Conservation (phyloP, 2,113 vertebrate species). For the Hyperoodon ampullatus region DNA sequence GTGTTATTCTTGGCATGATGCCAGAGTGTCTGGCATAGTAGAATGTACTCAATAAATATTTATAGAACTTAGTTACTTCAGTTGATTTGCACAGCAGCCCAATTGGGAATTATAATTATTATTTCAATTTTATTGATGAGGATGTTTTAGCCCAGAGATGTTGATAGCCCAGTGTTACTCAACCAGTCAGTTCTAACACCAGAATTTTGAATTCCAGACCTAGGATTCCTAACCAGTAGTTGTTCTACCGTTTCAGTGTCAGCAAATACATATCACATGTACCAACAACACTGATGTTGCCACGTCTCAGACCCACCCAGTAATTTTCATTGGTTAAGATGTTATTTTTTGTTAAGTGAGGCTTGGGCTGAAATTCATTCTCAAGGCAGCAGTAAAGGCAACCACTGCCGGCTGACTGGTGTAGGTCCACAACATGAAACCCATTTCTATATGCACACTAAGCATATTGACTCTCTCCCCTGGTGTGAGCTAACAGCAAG, state of each 20-base stretch:
- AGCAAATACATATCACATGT: background rate
- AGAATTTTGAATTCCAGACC: background rate
- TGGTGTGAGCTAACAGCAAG: background rate
- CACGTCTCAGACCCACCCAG: background rate
- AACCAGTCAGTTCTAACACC: background rate
- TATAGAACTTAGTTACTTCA: constrained; percentile 36
- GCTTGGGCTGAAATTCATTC: background rate
- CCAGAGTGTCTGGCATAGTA: background rate
- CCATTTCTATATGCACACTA: background rate
- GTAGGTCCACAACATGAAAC: background rate
- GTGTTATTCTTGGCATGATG: constrained; percentile 22
- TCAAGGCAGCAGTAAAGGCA: background rate
- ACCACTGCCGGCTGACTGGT: background rate
- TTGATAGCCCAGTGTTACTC: background rate
- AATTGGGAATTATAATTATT: background rate
- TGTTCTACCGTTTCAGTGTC: background rate
- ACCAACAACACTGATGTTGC: background rate
- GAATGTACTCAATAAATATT: constrained; percentile 31
- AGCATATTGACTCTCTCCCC: background rate
- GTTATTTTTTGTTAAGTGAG: background rate
- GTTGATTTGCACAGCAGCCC: background rate
- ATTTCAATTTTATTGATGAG: background rate
- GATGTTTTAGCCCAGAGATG: background rate
- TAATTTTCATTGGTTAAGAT: background rate
- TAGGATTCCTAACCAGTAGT: background rate